These are phyloP conservation scores for Malacoraja senta DNA, from an alignment of 2,797 vertebrate species.

Conservation along the genomic window DNA sequence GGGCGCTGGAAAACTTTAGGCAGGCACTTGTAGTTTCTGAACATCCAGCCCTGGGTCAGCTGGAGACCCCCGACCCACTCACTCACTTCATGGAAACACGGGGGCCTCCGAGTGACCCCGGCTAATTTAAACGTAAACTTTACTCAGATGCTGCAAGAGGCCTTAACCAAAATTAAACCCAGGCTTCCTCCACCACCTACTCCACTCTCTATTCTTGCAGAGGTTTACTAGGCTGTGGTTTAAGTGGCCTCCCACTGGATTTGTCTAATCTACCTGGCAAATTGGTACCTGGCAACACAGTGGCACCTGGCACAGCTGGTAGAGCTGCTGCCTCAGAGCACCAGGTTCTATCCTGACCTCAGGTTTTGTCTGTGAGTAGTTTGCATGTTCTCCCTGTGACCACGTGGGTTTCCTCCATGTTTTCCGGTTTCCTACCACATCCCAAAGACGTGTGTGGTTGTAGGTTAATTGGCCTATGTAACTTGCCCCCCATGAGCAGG, in stretches of 20 bases:
- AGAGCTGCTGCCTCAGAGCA: too few species aligned
- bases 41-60: not conserved
- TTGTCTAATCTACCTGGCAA: too few species aligned
- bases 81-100: not conserved
- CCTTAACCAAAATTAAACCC: not conserved
- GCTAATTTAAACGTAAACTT: not conserved
- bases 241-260: not conserved
- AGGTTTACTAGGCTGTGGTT: not conserved
- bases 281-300: too few species aligned
- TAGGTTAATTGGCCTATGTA: too few species aligned
- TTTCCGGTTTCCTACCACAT: too few species aligned
- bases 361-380: too few species aligned
- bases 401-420: too few species aligned
- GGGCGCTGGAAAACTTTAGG: not conserved
- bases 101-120: not conserved
- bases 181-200: not conserved
- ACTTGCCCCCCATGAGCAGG: too few species aligned
- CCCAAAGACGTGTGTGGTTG: too few species aligned
- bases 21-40: not conserved
- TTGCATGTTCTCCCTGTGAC: too few species aligned
- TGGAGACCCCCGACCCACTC: not conserved
- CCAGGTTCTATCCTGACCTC: too few species aligned
- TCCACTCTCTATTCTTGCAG: not conserved
- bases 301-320: too few species aligned
- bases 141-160: not conserved